phyloP scores from a whole-genome alignment of 2,113 vertebrate species.

The Syngnathus typhle region DNA sequence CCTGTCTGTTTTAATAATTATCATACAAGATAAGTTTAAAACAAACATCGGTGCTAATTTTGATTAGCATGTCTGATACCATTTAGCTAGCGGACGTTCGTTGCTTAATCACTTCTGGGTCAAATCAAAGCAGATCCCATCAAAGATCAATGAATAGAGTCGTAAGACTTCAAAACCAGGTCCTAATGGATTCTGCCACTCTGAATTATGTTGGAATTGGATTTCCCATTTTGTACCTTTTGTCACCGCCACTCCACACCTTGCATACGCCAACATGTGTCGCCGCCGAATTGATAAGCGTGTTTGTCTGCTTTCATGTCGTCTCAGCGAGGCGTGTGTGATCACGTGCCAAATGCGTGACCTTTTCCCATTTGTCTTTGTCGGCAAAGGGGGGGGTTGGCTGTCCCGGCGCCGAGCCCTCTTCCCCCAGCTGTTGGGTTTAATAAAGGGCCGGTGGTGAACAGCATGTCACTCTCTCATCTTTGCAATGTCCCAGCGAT shows the following conservation, averaged over 20 bases:
- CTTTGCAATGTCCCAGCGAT: conserved; percentile 52
- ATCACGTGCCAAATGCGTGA: conserved; percentile 39
- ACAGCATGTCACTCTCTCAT: conserved; percentile 44
- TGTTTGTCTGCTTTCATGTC: conserved; percentile 20
- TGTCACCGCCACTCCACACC: background rate
- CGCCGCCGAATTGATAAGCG: conserved; percentile 12
- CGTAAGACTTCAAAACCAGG: background rate
- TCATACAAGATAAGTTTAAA: too few relatives aligned
- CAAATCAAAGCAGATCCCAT: too few relatives aligned
- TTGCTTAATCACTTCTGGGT: too few relatives aligned
- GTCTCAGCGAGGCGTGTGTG: conserved; percentile 11
- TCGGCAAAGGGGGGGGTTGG: conserved; percentile 3
- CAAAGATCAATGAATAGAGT: background rate
- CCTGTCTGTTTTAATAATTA: too few relatives aligned
- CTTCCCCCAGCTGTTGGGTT: conserved; percentile 43
- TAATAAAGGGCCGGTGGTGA: conserved; percentile 46
- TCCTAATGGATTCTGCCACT: background rate
- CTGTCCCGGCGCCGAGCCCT: background rate
- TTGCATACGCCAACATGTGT: conserved; percentile 17
- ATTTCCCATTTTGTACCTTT: background rate
- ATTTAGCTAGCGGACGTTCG: too few relatives aligned
- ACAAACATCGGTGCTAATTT: too few relatives aligned
- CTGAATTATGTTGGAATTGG: background rate
- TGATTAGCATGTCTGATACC: too few relatives aligned
- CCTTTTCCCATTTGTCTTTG: conserved; percentile 37